phyloP scores from a whole-genome alignment of 1,140 invertebrate species.

The Musca domestica region DNA sequence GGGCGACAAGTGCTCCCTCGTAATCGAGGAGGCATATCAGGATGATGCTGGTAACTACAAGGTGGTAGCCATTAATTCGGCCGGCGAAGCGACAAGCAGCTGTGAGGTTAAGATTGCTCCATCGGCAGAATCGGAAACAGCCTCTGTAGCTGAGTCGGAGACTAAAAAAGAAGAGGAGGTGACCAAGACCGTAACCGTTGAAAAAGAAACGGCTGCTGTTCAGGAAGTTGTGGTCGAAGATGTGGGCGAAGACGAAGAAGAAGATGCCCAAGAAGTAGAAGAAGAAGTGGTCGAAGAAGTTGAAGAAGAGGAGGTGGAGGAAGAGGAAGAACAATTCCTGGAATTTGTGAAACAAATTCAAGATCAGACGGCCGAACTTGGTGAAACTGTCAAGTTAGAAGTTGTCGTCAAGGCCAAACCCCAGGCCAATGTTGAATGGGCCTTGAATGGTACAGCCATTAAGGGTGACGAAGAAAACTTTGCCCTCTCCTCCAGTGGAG shows the following conservation, averaged over 20 bases:
- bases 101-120: constrained; percentile 63
- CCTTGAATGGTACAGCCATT: constrained; percentile 70
- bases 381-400: constrained; percentile 79
- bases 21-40: constrained; percentile 71
- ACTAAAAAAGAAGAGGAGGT: constrained; percentile 17
- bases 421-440: constrained; percentile 79
- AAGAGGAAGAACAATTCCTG: constrained; percentile 36
- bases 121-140: constrained; percentile 44
- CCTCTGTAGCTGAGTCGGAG: constrained; percentile 40
- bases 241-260: constrained; percentile 70
- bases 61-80: constrained; percentile 77
- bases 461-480: constrained; percentile 64
- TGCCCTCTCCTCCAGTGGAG: constrained; percentile 67
- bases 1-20: constrained; percentile 75
- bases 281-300: constrained; percentile 68
- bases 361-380: constrained; percentile 80
- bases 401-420: constrained; percentile 76
- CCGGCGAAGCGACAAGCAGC: constrained; percentile 73
- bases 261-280: constrained; percentile 57
- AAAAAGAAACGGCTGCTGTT: constrained; percentile 47
- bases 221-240: constrained; percentile 65
- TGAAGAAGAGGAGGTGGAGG: constrained; percentile 71
- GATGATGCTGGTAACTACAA: constrained; percentile 78
- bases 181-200: constrained; percentile 57
- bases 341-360: constrained; percentile 65